Evolutionary conservation across 1,140 invertebrate genomes (phyloP).

Genomic region (Brachionus paranguensis): DNA sequence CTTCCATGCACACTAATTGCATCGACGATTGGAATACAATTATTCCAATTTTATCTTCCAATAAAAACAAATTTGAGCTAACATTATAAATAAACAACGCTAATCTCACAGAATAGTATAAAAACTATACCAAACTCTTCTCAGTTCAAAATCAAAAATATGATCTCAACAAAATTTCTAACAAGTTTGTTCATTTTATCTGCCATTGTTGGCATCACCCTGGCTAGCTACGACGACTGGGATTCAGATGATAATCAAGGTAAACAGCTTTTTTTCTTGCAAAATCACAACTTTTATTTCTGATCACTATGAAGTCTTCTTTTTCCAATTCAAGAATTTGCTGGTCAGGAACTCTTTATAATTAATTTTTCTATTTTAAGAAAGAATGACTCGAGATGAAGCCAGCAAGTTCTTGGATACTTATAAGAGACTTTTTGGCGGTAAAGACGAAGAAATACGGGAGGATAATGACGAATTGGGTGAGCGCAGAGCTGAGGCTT

Average conservation of each 20-base stretch:
- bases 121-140: not conserved
- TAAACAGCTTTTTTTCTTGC: not conserved
- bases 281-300: not conserved
- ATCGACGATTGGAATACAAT: not conserved
- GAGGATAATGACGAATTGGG: conserved; percentile 30
- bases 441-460: conserved; percentile 23
- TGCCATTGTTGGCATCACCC: not conserved
- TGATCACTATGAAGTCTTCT: not conserved
- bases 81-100: not conserved
- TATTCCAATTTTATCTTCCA: not conserved
- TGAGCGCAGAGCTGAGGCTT: conserved; percentile 1
- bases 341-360: conserved; percentile 2
- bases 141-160: not conserved
- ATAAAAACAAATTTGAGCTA: not conserved
- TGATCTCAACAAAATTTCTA: conserved; percentile 7
- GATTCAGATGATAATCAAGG: not conserved
- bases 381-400: conserved; percentile 13
- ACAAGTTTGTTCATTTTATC: not conserved
- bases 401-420: conserved; percentile 36
- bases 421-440: conserved; percentile 9
- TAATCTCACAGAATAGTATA: not conserved
- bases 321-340: conserved; percentile 21
- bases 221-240: not conserved
- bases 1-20: not conserved
- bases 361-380: conserved; percentile 21